phyloP scores from a whole-genome alignment of 1,140 invertebrate species.

The Argopecten irradians region DNA sequence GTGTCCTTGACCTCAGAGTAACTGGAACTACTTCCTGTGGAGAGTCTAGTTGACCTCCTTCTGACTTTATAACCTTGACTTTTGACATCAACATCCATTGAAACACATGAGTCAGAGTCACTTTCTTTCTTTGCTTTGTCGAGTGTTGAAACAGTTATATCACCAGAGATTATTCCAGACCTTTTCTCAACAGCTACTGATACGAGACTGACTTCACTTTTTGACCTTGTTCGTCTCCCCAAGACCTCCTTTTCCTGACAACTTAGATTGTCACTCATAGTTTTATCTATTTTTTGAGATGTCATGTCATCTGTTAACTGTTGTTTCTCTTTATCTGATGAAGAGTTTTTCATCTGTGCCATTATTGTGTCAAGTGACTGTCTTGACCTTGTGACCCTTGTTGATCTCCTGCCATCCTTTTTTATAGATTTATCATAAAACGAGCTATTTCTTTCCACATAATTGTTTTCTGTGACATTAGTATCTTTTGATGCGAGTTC shows the following conservation, averaged over 20 bases:
- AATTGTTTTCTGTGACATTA: not conserved
- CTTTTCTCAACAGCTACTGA: not conserved
- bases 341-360: not conserved
- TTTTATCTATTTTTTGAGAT: not conserved
- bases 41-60: not conserved
- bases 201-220: not conserved
- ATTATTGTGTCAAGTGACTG: not conserved
- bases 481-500: not conserved
- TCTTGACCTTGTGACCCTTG: not conserved
- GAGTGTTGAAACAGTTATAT: not conserved
- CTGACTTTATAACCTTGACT: not conserved
- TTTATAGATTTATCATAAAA: not conserved
- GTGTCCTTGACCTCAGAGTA: not conserved
- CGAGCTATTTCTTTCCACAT: not conserved
- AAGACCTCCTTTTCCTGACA: not conserved
- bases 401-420: not conserved
- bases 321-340: not conserved
- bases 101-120: not conserved
- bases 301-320: not conserved
- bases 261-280: not conserved
- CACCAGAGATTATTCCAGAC: not conserved
- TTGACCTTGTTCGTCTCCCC: not conserved
- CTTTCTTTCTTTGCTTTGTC: not conserved
- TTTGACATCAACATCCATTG: not conserved
- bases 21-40: not conserved